Conservation (phyloP, 2,888 invertebrate species). For the Amaurobius ferox region DNA sequence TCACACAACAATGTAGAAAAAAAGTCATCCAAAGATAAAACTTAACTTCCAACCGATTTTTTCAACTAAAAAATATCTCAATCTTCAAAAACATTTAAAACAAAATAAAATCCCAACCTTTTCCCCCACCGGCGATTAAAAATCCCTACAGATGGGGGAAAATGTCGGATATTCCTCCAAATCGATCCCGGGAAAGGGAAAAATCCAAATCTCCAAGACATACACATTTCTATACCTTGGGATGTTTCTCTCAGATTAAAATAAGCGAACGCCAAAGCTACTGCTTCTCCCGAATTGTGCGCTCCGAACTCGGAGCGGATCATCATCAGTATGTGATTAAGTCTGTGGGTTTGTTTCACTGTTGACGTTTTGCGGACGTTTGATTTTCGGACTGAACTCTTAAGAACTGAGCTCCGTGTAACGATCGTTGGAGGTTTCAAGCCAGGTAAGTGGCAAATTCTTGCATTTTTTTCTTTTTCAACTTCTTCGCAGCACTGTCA, state of each 20-base stretch:
- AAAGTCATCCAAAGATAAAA: too few relatives aligned
- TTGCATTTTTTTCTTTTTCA: background rate
- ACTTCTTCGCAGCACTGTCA: background rate
- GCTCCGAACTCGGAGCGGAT: background rate
- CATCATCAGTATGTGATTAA: background rate
- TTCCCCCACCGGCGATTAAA: background rate
- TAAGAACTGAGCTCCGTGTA: background rate
- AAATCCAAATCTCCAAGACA: constrained; percentile 17
- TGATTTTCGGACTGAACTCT: background rate
- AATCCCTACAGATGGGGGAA: background rate
- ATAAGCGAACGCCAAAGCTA: constrained; percentile 20
- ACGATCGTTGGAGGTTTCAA: background rate
- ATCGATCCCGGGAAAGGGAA: constrained; percentile 12
- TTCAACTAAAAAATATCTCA: background rate
- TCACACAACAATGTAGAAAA: too few relatives aligned
- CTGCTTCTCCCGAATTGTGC: background rate
- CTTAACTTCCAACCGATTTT: background rate
- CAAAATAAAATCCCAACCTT: background rate
- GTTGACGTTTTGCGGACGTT: background rate
- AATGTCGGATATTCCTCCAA: background rate
- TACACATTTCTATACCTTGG: constrained; percentile 24
- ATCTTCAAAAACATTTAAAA: background rate
- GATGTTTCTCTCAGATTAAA: constrained; percentile 12
- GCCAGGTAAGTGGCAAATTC: background rate
- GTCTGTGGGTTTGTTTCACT: background rate